Base-by-base conservation (phyloP, 2,113 vertebrate genomes). In the Periophthalmodon schlosseri region DNA sequence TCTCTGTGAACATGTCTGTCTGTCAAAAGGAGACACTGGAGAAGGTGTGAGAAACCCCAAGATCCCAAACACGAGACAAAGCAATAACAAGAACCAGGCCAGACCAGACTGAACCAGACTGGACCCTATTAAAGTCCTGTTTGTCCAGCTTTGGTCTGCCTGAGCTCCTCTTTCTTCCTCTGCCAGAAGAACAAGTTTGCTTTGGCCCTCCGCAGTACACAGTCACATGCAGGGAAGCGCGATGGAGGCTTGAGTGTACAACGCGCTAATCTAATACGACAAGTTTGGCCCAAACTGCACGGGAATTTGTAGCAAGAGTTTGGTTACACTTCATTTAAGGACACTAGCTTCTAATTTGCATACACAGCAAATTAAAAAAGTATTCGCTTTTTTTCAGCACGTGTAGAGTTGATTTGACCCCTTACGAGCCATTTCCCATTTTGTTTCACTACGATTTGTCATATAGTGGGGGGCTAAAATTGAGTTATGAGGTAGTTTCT, bases 121-220 rank as follows among this genome's bases (percentile, higher is more conserved):
- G 52, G 68, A 74, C 78, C 80, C 72, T 71, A 65, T 23, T 57
- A 23, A 13, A 57, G 56, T 21, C 61, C 63, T 89, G 80, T 91
- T 90, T 90, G 83, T 84, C 69, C 84, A 91, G 84, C 84, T 87
- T 85, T 72, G 21, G 69, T 68, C 73, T 39, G n/a, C 68, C 39
- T 44, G 39, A 44, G 39, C 39, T 8, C 39, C 39, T 44, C 39
- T 85, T 33, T 70, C 70, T 84, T 80, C 75, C 12, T 64, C 24
- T 83, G 85, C 84, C 79, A 87, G 74, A 67, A 74, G 39, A 72
- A 68, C 73, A 61, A 44, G 78, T 87, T 92, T 80, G 56, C 68
- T 44, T 77, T 89, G 87, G 61, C 33, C 16, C 16, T 64, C 15
- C 4, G 28, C 28, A 15, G 84, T 88, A 56, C 33, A 13, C 6